Evolutionary conservation across 1,140 invertebrate genomes (phyloP), one percentile per base, ranked within the genome.

Genomic region (Leptinotarsa defecta): DNA sequence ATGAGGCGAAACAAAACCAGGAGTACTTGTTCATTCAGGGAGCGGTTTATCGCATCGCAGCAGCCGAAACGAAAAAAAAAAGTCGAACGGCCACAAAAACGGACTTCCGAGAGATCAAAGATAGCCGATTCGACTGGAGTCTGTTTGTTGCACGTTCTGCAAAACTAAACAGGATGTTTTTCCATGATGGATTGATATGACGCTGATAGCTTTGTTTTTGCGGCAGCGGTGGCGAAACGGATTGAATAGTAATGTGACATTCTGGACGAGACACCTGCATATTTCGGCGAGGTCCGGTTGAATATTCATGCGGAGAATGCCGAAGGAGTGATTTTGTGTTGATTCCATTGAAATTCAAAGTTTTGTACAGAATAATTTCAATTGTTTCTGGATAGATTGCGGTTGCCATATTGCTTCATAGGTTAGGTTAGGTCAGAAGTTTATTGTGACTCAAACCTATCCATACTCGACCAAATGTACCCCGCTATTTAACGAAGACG

Each of bases 161-260:
- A 19, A 57, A 57, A 57, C 52, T 57, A 57, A n/a, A 57, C 52
- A 57, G 52, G n/a, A 57, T 57, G 52, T 57, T 57, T 57, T 57
- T n/a, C 52, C 52, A 57, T 57, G 52, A 57, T 57, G 52, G 52
- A 57, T 57, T 57, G 52, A 57, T 57, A 57, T 57, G 52, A 57
- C 52, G 52, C 52, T 57, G 52, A 57, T 57, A 57, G 52, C 52
- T 57, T 57, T 57, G 52, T 57, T 57, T 57, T 57, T 57, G 52
- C 52, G n/a, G 52, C 52, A 57, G 52, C 52, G 3, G 15, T 57
- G 52, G 52, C 52, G 52, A 17, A 57, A 57, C 52, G 52, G 52
- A 57, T 57, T 57, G 52, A 57, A 57, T 57, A 57, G n/a, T 19
- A n/a, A 57, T 57, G 52, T 57, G 52, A 57, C n/a, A 19, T 15